Conservation (phyloP, 2,888 invertebrate genomes). For the Furcula furcula region DNA sequence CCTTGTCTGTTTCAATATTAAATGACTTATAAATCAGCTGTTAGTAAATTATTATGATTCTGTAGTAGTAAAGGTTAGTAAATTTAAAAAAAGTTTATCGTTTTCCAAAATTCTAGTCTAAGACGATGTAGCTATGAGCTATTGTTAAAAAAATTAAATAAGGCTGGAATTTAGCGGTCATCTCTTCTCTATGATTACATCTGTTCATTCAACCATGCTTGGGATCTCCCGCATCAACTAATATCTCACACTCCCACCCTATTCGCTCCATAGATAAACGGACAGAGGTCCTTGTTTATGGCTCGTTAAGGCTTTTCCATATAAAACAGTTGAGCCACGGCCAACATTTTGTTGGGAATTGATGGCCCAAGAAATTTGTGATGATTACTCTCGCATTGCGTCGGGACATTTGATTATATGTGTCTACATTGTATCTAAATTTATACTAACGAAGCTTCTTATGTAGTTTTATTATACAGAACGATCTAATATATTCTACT, state of each 20-base stretch:
- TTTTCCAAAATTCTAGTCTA: no score
- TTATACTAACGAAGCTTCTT: no score
- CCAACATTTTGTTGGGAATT: constrained; percentile 7
- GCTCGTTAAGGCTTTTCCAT: constrained; percentile 4
- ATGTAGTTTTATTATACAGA: no score
- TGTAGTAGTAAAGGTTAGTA: no score
- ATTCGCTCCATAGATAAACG: constrained; percentile 3
- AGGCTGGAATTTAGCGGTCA: no score
- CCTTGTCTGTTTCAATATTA: no score
- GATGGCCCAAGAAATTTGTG: constrained; percentile 8
- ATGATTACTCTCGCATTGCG: constrained; percentile 4
- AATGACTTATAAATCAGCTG: no score
- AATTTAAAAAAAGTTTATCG: no score
- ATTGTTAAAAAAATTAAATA: no score
- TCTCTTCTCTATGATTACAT: not conserved
- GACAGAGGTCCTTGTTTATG: constrained; percentile 11
- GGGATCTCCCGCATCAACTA: constrained; percentile 1
- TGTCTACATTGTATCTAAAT: not conserved
- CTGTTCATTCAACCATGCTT: not conserved
- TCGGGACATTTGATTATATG: not conserved
- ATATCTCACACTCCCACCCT: constrained; percentile 1
- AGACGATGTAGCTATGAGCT: no score
- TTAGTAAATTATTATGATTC: no score
- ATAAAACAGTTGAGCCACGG: constrained; percentile 6
- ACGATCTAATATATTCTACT: no score